Conservation (phyloP, 2,113 vertebrate genomes). For the Barbus barbus region DNA sequence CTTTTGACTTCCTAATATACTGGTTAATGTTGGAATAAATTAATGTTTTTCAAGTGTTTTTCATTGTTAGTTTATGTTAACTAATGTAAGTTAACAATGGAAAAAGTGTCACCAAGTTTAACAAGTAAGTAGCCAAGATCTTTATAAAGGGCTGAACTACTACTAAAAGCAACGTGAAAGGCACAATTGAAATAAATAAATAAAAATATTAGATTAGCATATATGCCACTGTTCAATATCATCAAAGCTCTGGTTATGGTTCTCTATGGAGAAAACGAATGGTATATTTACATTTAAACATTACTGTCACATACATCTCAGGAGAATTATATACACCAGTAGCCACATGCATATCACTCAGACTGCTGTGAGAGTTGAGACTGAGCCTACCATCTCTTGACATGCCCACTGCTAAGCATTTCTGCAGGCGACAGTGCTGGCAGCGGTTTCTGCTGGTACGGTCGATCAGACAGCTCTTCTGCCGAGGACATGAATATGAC, state of each 20-base stretch:
- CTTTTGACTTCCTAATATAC: neutral
- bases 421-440: constrained; percentile 93
- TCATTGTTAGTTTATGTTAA: no score
- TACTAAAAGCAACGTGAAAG: neutral
- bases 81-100: neutral
- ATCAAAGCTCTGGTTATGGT: neutral
- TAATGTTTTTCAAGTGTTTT: no score
- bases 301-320: neutral
- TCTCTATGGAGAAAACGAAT: neutral
- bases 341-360: neutral
- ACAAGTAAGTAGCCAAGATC: neutral
- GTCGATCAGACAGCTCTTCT: constrained; percentile 94
- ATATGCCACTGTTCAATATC: neutral
- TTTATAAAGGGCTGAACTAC: no score
- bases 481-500: constrained; percentile 89
- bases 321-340: constrained; percentile 1
- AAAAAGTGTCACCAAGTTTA: neutral
- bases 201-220: neutral
- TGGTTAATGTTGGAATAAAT: neutral
- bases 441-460: constrained; percentile 91
- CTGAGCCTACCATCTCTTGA: constrained; percentile 48
- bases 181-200: neutral
- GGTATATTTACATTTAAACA: neutral
- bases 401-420: constrained; percentile 84
- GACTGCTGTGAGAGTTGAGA: neutral